Evolutionary conservation across 2,797 vertebrate genomes (phyloP), one percentile per base, ranked within the genome.

Genomic region (Sebastes hubbsi): DNA sequence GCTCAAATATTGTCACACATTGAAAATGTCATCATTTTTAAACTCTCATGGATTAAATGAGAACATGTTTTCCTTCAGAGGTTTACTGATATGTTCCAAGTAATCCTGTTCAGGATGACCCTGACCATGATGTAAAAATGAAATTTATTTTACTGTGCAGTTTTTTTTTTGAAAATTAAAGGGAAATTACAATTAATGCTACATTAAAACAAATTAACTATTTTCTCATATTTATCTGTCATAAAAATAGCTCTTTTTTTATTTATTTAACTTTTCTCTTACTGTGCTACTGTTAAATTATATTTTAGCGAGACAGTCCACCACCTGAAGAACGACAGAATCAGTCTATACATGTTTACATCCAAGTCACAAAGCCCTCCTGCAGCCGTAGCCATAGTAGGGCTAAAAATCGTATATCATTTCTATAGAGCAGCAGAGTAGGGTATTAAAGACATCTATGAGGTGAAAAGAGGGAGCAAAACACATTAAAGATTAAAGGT

Each of bases 401-500:
- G 46, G 18, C 46, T 52, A 52, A 52, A 52, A 52, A n/a, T 52
- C 18, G 18, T 52, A 9, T 52, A 52, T 52, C 1, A 20, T 2
- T 52, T 52, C 46, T 52, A 52, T 52, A 20, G 46, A 52, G 46
- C 46, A 52, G 46, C 46, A 9, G 46, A 52, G 18, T n/a, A 27
- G 18, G 3, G 8, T 16, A 59, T 76, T 25, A 32, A 66, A 58
- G 5, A 27, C 32, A 30, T 70, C 60, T 12, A 65, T 75, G 69
- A 64, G 34, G 52, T 22, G 12, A 74, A 59, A 70, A 58, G 38
- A 61, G 36, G 8, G 42, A 64, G 67, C 13, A 64, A 38, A 78
- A 49, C 54, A 38, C 16, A 22, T 61, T 10, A 60, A 18, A 55
- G 58, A 77, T 56, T 49, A 77, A 70, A 76, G 46, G 60, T 75